Evolutionary conservation across 2,797 vertebrate genomes (phyloP).

Genomic region (Sebastiscus albofasciatus): DNA sequence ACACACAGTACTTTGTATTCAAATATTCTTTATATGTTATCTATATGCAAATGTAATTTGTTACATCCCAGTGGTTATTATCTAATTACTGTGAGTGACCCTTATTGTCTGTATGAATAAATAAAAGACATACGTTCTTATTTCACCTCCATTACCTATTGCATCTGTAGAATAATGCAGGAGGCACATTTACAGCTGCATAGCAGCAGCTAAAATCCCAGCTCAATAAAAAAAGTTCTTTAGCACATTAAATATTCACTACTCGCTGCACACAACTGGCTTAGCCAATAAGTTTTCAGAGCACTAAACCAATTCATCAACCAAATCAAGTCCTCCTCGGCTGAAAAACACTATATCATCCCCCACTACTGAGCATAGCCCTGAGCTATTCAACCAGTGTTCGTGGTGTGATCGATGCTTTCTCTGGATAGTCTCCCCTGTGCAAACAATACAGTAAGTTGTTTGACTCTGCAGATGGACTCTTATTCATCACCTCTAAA

Average conservation of each 20-base stretch:
- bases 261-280: conserved; percentile 55
- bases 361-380: conserved; percentile 44
- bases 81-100: conserved; percentile 20
- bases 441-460: conserved; percentile 75
- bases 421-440: conserved; percentile 59
- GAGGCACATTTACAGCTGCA: conserved; percentile 65
- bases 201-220: conserved; percentile 68
- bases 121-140: conserved; percentile 14
- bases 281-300: conserved; percentile 72
- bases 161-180: conserved; percentile 52
- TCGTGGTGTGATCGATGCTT: conserved; percentile 69
- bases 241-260: conserved; percentile 79
- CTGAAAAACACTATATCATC: conserved; percentile 69
- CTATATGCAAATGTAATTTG: conserved; percentile 18
- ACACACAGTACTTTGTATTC: neutral
- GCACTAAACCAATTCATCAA: conserved; percentile 70
- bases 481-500: conserved; percentile 71
- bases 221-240: conserved; percentile 79
- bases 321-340: conserved; percentile 68
- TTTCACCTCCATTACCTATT: conserved; percentile 20
- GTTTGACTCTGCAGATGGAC: conserved; percentile 68
- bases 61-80: neutral
- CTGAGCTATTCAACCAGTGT: conserved; percentile 53
- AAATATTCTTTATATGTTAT: conserved; percentile 8
- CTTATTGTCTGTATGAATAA: conserved; percentile 23